phyloP scores from a whole-genome alignment of 2,888 invertebrate genomes.

The Aporophyla lueneburgensis region DNA sequence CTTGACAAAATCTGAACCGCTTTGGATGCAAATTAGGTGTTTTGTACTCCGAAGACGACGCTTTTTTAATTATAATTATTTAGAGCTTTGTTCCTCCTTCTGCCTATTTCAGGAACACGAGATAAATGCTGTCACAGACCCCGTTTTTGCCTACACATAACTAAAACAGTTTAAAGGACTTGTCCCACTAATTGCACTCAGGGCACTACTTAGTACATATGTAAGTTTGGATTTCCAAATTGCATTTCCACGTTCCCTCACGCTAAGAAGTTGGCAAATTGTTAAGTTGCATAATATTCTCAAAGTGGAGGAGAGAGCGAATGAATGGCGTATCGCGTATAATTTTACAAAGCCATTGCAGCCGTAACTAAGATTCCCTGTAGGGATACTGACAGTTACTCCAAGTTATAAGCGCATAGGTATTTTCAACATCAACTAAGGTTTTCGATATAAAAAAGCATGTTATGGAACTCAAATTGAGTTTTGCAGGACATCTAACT shows the following conservation, averaged over 20 bases:
- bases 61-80: constrained; percentile 57
- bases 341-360: constrained; percentile 66
- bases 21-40: constrained; percentile 57
- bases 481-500: not conserved
- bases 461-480: not conserved
- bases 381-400: constrained; percentile 26
- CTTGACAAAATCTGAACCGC: constrained; percentile 38
- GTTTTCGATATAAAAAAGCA: not conserved
- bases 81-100: constrained; percentile 17
- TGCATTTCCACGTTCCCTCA: constrained; percentile 33
- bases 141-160: constrained; percentile 14
- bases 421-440: not conserved
- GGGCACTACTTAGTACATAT: constrained; percentile 12
- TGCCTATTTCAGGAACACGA: constrained; percentile 19
- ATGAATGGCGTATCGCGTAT: constrained; percentile 61
- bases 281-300: constrained; percentile 52
- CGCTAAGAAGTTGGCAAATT: constrained; percentile 42
- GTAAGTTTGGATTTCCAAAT: constrained; percentile 38
- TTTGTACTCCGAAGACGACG: constrained; percentile 36
- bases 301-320: constrained; percentile 43
- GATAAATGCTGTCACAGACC: constrained; percentile 6
- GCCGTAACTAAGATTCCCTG: constrained; percentile 59
- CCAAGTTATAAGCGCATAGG: constrained; percentile 4
- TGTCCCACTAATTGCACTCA: constrained; percentile 18
- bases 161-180: constrained; percentile 1